Evolutionary conservation across 2,888 invertebrate species (phyloP), one percentile per base, ranked within the genome.

Genomic region (Argyresthia goedartella): DNA sequence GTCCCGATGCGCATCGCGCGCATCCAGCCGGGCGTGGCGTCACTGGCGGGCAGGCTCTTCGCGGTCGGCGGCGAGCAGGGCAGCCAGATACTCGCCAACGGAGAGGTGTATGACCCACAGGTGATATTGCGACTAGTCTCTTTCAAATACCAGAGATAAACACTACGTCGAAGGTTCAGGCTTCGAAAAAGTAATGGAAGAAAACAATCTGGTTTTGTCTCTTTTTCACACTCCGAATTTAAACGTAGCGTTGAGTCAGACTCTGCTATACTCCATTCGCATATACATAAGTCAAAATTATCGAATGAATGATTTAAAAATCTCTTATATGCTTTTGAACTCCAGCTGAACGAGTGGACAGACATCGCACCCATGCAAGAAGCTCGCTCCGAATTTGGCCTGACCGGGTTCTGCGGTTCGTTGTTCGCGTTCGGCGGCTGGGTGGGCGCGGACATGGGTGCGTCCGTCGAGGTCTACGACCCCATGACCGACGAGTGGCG

Each of bases 21-120:
- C 51, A 95, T 96, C 62, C 89, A 96, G 60, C 96, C 96, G 0
- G 97, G 97, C 11, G 94, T 94, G 6, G 94, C 95, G 1, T 89
- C 93, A 8, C 69, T 97, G 42, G 92, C 94, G 65, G 95, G 96
- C 0, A 90, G 93, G 59, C 93, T 97, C 54, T 97, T 94, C 75
- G 96, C 95, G 0, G 93, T 96, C 2, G 97, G 97, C 14, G 97
- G 97, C 7, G 97, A 97, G 74, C 91, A 95, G 59, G 96, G 95
- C 57, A 94, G 95, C 46, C 92, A 95, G 69, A 96, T 97, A 64
- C 87, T 95, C 46, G 94, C 94, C 11, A 94, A 95, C 67, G 96
- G 96, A 45, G 96, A 96, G 71, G 92, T 93, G 58, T 93, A 93
- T 67, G 92, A 94, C 79, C 92, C 94, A 36, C 90, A 91, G 62